Conservation (phyloP, 2,113 vertebrate species). For the Amphiprion ocellaris region DNA sequence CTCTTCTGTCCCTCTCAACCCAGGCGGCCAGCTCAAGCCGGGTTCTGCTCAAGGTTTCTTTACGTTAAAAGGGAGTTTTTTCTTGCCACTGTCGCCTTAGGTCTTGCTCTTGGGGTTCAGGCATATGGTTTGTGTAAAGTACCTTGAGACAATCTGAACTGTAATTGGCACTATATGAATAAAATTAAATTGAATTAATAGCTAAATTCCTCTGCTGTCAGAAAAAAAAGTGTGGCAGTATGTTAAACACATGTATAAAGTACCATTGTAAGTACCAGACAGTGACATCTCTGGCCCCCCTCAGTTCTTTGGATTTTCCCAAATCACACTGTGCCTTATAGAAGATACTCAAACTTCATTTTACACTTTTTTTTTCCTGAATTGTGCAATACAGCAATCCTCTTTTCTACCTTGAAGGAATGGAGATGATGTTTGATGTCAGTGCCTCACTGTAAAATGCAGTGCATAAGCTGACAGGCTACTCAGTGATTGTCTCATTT, state of each 20-base stretch:
- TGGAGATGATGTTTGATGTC: slow-evolving; percentile 6
- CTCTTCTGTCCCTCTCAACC: no score
- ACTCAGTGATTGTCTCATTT: slow-evolving; percentile 46
- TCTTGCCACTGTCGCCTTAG: no score
- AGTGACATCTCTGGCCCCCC: not conserved
- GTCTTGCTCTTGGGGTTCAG: no score
- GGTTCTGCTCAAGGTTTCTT: no score
- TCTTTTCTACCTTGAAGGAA: not conserved
- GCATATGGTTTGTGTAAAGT: no score
- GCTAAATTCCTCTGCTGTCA: no score
- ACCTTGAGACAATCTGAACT: no score
- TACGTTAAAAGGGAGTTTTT: no score
- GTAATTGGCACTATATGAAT: no score
- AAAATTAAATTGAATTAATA: no score
- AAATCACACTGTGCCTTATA: not conserved
- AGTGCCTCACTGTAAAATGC: slow-evolving; percentile 12
- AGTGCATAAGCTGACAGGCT: slow-evolving; percentile 20
- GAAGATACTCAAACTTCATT: not conserved
- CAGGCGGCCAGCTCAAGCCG: no score
- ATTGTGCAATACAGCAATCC: not conserved
- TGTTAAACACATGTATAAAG: not conserved
- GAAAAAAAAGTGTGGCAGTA: not conserved
- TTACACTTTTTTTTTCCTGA: not conserved
- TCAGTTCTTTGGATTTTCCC: not conserved
- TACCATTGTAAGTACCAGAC: not conserved